These are phyloP conservation scores for Onychomys leucogaster DNA, from an alignment of 2,797 vertebrate species.

Conservation along the genomic window DNA sequence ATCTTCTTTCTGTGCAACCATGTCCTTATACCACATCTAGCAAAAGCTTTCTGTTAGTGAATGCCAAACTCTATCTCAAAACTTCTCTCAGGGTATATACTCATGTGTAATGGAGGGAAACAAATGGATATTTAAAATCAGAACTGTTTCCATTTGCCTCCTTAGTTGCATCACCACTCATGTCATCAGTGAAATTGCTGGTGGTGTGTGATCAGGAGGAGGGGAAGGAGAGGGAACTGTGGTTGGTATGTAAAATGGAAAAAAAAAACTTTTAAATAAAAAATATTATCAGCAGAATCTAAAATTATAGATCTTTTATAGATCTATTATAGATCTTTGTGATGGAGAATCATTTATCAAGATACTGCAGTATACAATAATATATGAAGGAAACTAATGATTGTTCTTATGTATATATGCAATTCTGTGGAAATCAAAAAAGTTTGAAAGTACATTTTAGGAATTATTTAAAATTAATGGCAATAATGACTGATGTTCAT, in stretches of 20 bases:
- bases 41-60: background rate
- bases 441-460: background rate
- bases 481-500: background rate
- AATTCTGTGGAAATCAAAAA: conserved; percentile 17
- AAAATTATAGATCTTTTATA: background rate
- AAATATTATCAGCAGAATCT: background rate
- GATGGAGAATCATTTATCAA: background rate
- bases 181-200: background rate
- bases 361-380: background rate
- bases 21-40: background rate
- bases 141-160: conserved; percentile 16
- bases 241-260: too few species aligned
- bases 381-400: background rate
- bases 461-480: background rate
- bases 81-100: background rate
- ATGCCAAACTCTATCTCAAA: background rate
- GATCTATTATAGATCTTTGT: too few species aligned
- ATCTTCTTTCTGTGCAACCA: background rate
- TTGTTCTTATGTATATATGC: background rate
- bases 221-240: too few species aligned
- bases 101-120: conserved; percentile 1
- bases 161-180: background rate
- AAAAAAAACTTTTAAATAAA: too few species aligned
- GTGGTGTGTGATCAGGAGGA: too few species aligned
- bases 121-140: conserved; percentile 42